Conservation (phyloP, 2,113 vertebrate species). For the Gallinago jamesoni region DNA sequence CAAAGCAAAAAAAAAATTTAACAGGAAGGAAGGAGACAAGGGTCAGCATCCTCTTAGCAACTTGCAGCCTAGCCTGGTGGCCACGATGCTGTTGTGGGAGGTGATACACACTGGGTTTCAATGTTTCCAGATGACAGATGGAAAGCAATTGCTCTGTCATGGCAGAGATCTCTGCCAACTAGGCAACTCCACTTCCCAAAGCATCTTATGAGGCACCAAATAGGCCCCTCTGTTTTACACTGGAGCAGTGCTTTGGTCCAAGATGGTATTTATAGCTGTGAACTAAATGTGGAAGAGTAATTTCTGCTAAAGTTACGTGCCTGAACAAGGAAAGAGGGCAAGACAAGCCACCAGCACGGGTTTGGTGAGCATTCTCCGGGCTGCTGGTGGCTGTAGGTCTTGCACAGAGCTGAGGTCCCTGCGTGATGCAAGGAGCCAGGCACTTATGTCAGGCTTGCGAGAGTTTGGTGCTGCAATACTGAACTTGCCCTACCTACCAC, state of each 20-base stretch:
- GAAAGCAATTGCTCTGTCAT: background rate
- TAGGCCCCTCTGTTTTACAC: rapidly evolving
- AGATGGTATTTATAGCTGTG: background rate
- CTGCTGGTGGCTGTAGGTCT: background rate
- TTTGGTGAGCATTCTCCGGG: rapidly evolving
- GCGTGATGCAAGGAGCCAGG: background rate
- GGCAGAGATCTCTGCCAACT: background rate
- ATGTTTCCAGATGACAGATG: background rate
- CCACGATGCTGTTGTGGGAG: background rate
- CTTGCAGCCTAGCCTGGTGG: background rate
- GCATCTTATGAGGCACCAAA: background rate
- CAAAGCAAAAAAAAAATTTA: background rate
- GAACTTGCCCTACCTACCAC: background rate
- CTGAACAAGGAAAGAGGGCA: background rate
- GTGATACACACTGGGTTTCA: background rate
- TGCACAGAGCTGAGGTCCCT: background rate
- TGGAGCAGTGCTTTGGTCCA: background rate
- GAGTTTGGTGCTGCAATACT: background rate
- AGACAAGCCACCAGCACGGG: background rate
- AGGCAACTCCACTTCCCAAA: background rate
- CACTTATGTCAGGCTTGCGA: background rate
- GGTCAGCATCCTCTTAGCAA: background rate
- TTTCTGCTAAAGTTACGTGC: background rate
- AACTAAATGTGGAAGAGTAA: background rate
- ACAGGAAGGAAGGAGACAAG: constrained; percentile 27